Percentiles rank a stretch among this genome's conserved stretches.
phyloP scores from a whole-genome alignment of 2,113 vertebrate species.

The Anoura caudifer region DNA sequence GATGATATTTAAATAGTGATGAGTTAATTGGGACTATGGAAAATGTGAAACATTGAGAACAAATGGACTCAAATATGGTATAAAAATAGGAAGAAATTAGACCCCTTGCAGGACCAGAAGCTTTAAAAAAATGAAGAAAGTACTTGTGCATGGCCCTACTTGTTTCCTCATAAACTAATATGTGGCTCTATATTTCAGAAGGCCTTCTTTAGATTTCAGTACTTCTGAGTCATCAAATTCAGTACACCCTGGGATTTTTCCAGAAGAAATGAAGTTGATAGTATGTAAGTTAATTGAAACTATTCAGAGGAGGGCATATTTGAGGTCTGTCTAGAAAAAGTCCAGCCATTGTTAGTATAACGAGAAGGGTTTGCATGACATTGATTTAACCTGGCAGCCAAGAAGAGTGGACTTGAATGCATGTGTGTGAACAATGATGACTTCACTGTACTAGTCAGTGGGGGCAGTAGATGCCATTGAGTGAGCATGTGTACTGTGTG shows the following conservation, averaged over 20 bases:
- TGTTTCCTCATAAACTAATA: conserved; percentile 42
- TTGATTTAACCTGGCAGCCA: no score
- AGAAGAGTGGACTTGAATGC: no score
- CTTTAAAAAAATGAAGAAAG: background rate
- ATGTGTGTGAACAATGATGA: no score
- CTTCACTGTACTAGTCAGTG: no score
- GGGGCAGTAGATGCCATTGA: no score
- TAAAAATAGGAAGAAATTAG: background rate
- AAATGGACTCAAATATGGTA: background rate
- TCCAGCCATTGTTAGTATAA: no score
- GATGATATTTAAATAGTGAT: conserved; percentile 19
- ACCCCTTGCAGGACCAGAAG: conserved; percentile 1
- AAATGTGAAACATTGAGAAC: conserved; percentile 15
- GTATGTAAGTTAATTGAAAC: background rate
- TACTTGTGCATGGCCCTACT: conserved; percentile 3
- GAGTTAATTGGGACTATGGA: background rate
- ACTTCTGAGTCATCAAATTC: conserved; percentile 47
- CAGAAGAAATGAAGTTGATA: background rate
- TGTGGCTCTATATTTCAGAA: conserved; percentile 20
- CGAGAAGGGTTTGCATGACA: no score
- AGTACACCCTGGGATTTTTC: conserved; percentile 12
- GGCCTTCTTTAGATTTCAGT: conserved; percentile 23
- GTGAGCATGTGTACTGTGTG: no score
- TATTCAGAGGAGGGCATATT: background rate
- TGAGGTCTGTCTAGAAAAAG: no score